Evolutionary conservation across 1,140 invertebrate genomes (phyloP).

Genomic region (Atta colombica): DNA sequence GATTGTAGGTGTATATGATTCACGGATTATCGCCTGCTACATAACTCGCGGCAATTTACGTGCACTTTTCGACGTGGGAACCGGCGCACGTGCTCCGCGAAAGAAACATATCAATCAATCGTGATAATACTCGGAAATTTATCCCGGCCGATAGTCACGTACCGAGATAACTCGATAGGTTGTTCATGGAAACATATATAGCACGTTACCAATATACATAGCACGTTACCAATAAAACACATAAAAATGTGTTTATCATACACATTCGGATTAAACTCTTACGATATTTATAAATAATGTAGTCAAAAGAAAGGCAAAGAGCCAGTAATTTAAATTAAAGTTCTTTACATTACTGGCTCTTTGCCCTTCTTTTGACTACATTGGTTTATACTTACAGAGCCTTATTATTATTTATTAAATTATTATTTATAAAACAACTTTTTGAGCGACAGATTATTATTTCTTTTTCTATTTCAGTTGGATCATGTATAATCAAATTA

Average conservation of each 20-base stretch:
- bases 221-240: background rate
- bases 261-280: background rate
- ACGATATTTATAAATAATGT: too few relatives aligned
- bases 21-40: slow-evolving; percentile 19
- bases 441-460: too few relatives aligned
- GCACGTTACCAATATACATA: too few relatives aligned
- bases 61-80: slow-evolving; percentile 22
- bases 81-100: background rate
- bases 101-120: slow-evolving; percentile 65
- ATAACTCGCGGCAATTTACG: slow-evolving; percentile 30
- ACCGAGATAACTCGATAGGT: slow-evolving; percentile 28
- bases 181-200: slow-evolving; percentile 7
- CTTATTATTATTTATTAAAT: too few relatives aligned
- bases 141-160: slow-evolving; percentile 33
- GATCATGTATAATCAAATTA: slow-evolving; percentile 1
- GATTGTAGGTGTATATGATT: background rate
- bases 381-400: too few relatives aligned
- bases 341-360: too few relatives aligned
- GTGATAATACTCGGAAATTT: slow-evolving; percentile 36
- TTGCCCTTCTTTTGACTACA: too few relatives aligned
- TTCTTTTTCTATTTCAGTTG: background rate
- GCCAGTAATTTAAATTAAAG: too few relatives aligned
- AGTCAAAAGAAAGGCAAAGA: too few relatives aligned
- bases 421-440: background rate
- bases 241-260: background rate